Evolutionary conservation across 2,113 vertebrate species (phyloP), one percentile per base, ranked within the genome.

Genomic region (Procavia capensis): DNA sequence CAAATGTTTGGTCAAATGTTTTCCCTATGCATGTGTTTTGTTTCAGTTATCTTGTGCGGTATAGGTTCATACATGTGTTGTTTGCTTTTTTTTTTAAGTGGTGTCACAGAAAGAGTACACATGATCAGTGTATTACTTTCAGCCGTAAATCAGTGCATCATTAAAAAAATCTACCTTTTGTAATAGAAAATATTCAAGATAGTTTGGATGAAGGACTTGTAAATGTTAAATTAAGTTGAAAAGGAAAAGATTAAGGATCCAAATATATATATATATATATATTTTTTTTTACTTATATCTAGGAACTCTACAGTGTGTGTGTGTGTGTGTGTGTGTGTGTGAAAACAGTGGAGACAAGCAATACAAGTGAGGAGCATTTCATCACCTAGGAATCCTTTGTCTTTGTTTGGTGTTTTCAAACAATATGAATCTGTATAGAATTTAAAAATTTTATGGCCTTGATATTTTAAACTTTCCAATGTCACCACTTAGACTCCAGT

Each of bases 391-490:
- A 45, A 78, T 70, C 8, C 4, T 68, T 88, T 64, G 81, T 43
- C 45, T 68, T n/a, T 92, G 90, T 93, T 54, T 88, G 3, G 88
- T 61, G 39, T 70, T 79, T 45, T 79, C 22, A 59, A 87, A 34
- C 11, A 61, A 3, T 57, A 41, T 27, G 17, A 45, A 6, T 68
- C 88, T 88, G 43, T 19, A 59, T 68, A 89, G 50, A 83, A 86
- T 91, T 68, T n/a, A 85, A 93, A 61, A 66, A 41, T 13, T 39
- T 3, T 50, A 1, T 85, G 25, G 16, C 36, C 22, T 86, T 76
- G 36, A 45, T 74, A 79, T 79, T 90, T 96, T 82, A 47, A 93
- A 72, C 14, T 34, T 79, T 68, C 80, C 59, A 39, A 24, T 70
- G 68, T 27, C 25, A 76, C 54, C 76, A 72, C 50, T 47, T 50